Percentiles rank a stretch among this genome's conserved stretches.
phyloP scores from a whole-genome alignment of 2,888 invertebrate genomes.

The Trachelus tabidus region DNA sequence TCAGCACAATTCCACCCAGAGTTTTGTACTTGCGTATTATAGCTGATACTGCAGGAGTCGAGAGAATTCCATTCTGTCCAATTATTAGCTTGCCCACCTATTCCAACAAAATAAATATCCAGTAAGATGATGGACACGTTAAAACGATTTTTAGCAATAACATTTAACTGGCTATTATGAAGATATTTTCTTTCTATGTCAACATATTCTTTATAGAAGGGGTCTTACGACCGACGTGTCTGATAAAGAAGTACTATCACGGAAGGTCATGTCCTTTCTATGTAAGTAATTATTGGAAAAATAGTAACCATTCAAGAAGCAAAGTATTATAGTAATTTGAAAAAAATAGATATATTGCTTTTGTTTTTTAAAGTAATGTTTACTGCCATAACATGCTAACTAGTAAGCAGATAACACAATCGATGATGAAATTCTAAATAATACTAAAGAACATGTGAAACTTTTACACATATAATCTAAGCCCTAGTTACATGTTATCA shows the following conservation, averaged over 20 bases:
- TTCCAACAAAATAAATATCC: slow-evolving; percentile 35
- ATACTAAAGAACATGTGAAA: not conserved
- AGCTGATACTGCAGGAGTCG: slow-evolving; percentile 97
- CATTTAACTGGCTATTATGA: not conserved
- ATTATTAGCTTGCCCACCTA: slow-evolving; percentile 87
- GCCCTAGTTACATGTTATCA: not conserved
- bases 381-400: not conserved
- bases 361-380: not conserved
- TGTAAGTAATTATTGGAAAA: not conserved
- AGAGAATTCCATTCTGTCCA: slow-evolving; percentile 94
- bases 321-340: not conserved
- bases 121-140: not conserved
- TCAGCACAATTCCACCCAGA: slow-evolving; percentile 94
- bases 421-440: not conserved
- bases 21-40: slow-evolving; percentile 90
- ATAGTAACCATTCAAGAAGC: not conserved
- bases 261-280: not conserved
- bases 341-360: not conserved
- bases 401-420: not conserved
- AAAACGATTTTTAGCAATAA: not conserved
- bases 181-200: not conserved
- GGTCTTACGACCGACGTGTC: not conserved
- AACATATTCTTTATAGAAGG: not conserved
- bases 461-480: not conserved
- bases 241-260: not conserved